Conservation (phyloP, 2,888 invertebrate species). For the Parasteatoda lunata region DNA sequence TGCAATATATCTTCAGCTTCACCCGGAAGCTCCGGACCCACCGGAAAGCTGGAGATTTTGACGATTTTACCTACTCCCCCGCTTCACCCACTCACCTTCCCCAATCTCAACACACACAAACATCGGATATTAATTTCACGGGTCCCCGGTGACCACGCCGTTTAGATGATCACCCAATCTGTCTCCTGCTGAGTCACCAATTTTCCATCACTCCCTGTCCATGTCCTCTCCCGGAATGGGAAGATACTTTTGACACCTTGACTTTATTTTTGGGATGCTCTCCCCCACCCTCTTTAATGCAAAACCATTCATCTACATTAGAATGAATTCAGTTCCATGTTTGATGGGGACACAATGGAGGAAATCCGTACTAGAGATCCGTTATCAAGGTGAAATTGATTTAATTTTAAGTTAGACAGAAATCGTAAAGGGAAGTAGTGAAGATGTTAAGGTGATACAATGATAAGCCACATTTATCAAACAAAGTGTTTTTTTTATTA, state of each 20-base stretch:
- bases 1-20: background rate
- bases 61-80: background rate
- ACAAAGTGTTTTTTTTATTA: too few species aligned
- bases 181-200: conserved; percentile 28
- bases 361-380: too few species aligned
- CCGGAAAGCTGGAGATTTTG: conserved; percentile 32
- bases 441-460: too few species aligned
- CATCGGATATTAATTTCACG: conserved; percentile 65
- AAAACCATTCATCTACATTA: background rate
- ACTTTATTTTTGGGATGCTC: background rate
- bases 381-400: too few species aligned
- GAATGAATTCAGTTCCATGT: background rate
- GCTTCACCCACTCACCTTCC: background rate
- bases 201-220: background rate
- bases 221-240: background rate
- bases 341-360: too few species aligned
- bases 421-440: too few species aligned
- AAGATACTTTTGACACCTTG: background rate
- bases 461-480: too few species aligned
- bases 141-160: conserved; percentile 42
- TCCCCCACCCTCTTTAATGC: background rate
- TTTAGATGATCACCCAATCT: conserved; percentile 18
- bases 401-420: too few species aligned
- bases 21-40: conserved; percentile 36
- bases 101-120: conserved; percentile 2